These are phyloP conservation scores for Callimico goeldii DNA, from an alignment of 2,797 vertebrate genomes.

Conservation along the genomic window DNA sequence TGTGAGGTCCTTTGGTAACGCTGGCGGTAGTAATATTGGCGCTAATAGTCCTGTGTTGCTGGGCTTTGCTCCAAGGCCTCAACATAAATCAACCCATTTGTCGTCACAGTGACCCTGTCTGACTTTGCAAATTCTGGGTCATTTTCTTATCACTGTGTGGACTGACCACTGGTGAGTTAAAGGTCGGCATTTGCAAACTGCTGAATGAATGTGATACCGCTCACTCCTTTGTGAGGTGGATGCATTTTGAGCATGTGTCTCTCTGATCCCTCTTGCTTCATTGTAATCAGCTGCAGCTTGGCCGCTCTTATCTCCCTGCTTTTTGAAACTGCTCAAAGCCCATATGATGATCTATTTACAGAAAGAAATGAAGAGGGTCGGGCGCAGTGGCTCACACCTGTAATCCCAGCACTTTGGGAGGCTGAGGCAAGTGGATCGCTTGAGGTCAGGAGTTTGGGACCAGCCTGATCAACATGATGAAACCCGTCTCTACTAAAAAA, in stretches of 20 bases:
- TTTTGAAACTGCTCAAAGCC: neutral
- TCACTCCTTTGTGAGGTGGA: no score
- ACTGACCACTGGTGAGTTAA: neutral
- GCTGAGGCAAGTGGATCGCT: neutral
- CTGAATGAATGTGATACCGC: fast-evolving
- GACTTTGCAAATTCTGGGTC: neutral
- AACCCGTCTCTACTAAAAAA: neutral
- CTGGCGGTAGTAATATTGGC: fast-evolving
- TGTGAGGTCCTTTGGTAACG: neutral
- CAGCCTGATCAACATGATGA: neutral
- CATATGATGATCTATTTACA: fast-evolving
- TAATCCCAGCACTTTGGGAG: neutral
- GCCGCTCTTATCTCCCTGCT: no score
- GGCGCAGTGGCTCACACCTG: neutral
- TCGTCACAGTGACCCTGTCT: neutral
- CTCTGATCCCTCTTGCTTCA: neutral
- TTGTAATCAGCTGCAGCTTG: no score
- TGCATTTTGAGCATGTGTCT: neutral
- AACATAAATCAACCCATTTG: neutral
- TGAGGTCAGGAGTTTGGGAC: neutral
- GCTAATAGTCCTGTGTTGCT: neutral
- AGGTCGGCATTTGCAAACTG: neutral
- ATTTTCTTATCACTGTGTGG: neutral
- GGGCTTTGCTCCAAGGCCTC: neutral
- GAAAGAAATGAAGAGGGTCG: neutral